These are phyloP conservation scores for Arbacia lixula DNA, from an alignment of 53 echinoderm and acorn worm species.

Conservation along the genomic window DNA sequence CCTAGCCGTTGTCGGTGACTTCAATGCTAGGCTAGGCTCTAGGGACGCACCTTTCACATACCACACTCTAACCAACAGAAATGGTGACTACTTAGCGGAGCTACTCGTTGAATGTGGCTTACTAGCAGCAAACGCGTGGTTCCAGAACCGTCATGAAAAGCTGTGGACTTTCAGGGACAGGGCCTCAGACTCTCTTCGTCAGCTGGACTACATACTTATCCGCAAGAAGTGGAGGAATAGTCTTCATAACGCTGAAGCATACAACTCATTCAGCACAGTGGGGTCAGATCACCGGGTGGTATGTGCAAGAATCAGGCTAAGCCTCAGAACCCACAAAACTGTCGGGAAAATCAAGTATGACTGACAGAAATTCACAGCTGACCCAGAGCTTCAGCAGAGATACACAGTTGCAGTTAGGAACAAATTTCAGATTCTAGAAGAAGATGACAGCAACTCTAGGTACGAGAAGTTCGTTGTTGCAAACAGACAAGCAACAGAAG, in stretches of 20 bases:
- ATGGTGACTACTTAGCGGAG: no score
- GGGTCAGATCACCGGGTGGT: constrained; percentile 30
- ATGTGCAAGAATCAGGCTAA: constrained; percentile 8
- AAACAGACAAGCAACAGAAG: constrained; percentile 43
- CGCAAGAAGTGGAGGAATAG: constrained; percentile 54
- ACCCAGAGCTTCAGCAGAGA: constrained; percentile 16
- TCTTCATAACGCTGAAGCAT: constrained; percentile 47
- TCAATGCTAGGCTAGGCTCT: no score
- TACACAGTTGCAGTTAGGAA: constrained; percentile 31
- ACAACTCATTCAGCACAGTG: constrained; percentile 17
- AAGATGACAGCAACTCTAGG: neutral
- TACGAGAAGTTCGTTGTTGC: constrained; percentile 38
- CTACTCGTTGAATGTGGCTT: no score
- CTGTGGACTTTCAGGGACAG: no score
- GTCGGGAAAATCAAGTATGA: neutral
- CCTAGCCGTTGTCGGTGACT: no score
- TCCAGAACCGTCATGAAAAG: no score
- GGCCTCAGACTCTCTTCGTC: no score
- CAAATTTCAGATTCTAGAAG: constrained; percentile 18
- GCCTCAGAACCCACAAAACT: constrained; percentile 29
- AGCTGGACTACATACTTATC: constrained; percentile 60
- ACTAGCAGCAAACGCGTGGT: no score
- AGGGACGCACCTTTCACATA: no score
- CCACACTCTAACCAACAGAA: no score
- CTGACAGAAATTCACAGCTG: constrained; percentile 45